phyloP scores from a whole-genome alignment of 2,113 vertebrate genomes.

The Menura novaehollandiae region DNA sequence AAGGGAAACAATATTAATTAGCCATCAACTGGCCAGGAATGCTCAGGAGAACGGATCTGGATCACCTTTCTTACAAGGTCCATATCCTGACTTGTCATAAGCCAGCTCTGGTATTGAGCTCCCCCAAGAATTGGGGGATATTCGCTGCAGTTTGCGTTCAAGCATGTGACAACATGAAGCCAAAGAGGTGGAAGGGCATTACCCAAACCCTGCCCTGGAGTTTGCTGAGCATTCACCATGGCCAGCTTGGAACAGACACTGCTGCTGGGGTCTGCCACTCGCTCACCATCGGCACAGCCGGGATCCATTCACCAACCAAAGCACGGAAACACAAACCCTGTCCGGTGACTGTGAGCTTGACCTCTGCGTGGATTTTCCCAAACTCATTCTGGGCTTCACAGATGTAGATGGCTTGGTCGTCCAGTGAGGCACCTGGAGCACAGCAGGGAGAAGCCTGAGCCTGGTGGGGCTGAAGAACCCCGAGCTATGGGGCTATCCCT shows the following conservation, averaged over 20 bases:
- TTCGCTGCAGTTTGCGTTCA: background rate
- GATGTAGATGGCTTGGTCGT: constrained; percentile 82
- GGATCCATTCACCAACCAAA: background rate
- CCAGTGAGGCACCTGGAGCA: constrained; percentile 74
- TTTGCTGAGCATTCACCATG: accelerated
- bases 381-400: constrained; percentile 89
- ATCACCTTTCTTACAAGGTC: background rate
- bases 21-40: background rate
- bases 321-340: constrained; percentile 68
- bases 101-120: accelerated
- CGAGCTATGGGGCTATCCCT: too few species aligned
- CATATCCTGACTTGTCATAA: background rate
- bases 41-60: background rate
- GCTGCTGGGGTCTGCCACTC: background rate
- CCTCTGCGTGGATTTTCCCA: constrained; percentile 76
- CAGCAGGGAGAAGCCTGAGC: background rate
- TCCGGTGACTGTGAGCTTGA: constrained; percentile 79
- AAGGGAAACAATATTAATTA: background rate
- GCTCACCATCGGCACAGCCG: background rate
- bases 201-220: background rate
- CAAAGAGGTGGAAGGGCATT: background rate
- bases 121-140: background rate
- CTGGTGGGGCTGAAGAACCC: background rate
- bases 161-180: background rate
- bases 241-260: background rate